phyloP scores from a whole-genome alignment of 2,797 vertebrate genomes.

The Fringilla coelebs region DNA sequence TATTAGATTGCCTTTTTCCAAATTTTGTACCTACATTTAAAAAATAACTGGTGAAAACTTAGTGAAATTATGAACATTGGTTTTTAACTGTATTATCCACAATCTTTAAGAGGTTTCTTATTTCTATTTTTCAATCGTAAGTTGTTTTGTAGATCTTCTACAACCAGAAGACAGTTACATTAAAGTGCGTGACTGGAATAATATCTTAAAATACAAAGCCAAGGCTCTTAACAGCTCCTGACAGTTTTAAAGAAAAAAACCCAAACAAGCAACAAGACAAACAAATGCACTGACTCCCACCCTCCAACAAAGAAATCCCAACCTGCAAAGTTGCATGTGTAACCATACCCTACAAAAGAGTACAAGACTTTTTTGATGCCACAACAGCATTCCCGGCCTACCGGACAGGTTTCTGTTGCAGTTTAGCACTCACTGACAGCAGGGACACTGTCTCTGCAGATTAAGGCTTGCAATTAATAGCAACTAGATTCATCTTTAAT shows the following conservation, averaged over 20 bases:
- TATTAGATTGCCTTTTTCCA: background rate
- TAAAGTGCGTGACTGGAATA: background rate
- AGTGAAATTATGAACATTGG: background rate
- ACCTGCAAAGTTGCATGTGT: background rate
- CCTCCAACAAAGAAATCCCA: background rate
- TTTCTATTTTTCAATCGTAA: background rate
- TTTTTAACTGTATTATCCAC: background rate
- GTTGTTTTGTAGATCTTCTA: background rate
- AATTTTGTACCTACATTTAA: background rate
- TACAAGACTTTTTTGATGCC: background rate
- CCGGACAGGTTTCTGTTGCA: background rate
- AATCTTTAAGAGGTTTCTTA: background rate
- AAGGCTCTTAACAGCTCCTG: background rate
- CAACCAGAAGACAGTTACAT: background rate
- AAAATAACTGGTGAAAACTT: background rate
- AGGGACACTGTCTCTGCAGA: background rate
- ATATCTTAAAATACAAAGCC: background rate
- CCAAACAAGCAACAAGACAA: background rate
- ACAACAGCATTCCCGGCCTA: background rate
- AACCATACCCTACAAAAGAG: background rate
- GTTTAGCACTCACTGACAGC: background rate
- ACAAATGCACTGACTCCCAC: background rate
- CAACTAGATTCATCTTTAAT: background rate
- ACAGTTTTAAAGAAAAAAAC: background rate
- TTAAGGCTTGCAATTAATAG: background rate